Conservation (phyloP, 1,140 invertebrate genomes). For the Cyphomyrmex costatus region DNA sequence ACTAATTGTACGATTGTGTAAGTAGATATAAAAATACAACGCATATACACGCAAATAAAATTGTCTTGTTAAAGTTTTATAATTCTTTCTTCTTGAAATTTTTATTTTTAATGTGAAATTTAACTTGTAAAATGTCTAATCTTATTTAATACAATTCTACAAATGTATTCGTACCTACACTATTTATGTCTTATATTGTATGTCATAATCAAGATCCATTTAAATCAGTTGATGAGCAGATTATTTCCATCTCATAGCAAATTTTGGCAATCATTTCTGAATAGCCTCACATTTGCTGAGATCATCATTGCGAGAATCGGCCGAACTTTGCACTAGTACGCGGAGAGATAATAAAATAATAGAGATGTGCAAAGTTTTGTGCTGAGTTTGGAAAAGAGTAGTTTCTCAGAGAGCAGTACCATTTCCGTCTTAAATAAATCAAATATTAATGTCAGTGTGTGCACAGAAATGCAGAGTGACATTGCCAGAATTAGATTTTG, state of each 20-base stretch:
- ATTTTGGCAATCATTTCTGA: slow-evolving; percentile 30
- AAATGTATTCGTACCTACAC: not conserved
- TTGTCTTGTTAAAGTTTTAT: not conserved
- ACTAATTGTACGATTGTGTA: not conserved
- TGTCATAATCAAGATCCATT: slow-evolving; percentile 2
- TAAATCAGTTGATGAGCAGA: slow-evolving; percentile 32
- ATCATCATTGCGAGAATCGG: slow-evolving; percentile 35
- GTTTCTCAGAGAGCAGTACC: slow-evolving; percentile 2
- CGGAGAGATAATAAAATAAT: slow-evolving; percentile 64
- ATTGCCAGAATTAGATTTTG: not conserved
- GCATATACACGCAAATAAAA: not conserved
- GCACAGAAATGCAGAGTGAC: slow-evolving; percentile 28
- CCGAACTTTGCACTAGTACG: slow-evolving; percentile 38
- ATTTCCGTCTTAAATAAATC: slow-evolving; percentile 57
- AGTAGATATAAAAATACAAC: slow-evolving; percentile 6
- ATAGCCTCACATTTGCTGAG: slow-evolving; percentile 50
- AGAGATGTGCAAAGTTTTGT: slow-evolving; percentile 65
- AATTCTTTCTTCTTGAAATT: not conserved
- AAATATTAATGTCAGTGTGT: slow-evolving; percentile 52
- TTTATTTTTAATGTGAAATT: not conserved
- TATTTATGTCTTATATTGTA: not conserved
- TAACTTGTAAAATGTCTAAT: not conserved
- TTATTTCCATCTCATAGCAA: slow-evolving; percentile 32
- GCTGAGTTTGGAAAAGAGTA: slow-evolving; percentile 53
- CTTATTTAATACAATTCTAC: not conserved